Conservation (phyloP, 1,140 invertebrate species). For the Neodiprion pinetum region DNA sequence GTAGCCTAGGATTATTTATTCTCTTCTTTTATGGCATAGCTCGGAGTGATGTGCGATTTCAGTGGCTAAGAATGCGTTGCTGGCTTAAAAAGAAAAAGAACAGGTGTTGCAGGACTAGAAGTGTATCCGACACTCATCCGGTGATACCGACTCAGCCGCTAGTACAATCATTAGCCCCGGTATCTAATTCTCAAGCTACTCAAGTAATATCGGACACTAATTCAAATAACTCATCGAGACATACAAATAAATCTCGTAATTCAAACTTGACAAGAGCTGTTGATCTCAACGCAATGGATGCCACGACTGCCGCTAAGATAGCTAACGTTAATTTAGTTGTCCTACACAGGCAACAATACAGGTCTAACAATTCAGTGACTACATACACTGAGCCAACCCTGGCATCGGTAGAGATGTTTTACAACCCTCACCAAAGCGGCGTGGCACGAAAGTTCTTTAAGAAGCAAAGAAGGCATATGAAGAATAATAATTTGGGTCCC, state of each 20-base stretch:
- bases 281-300: conserved; percentile 43
- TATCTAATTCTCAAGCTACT: conserved; percentile 54
- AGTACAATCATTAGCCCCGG: conserved; percentile 45
- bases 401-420: conserved; percentile 80
- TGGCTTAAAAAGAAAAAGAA: conserved; percentile 68
- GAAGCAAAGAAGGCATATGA: conserved; percentile 79
- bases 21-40: conserved; percentile 86
- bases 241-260: conserved; percentile 49
- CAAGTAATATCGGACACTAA: conserved; percentile 57
- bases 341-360: conserved; percentile 73
- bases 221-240: conserved; percentile 51
- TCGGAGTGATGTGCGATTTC: conserved; percentile 79
- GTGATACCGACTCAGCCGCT: conserved; percentile 62
- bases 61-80: conserved; percentile 73
- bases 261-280: conserved; percentile 42
- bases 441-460: conserved; percentile 92
- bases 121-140: conserved; percentile 70
- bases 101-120: conserved; percentile 68
- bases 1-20: conserved; percentile 81
- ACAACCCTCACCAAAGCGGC: conserved; percentile 91
- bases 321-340: conserved; percentile 72
- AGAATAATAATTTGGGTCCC: conserved; percentile 77
- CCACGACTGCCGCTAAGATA: conserved; percentile 50
- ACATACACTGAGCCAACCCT: conserved; percentile 70
- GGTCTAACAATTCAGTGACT: conserved; percentile 73